Evolutionary conservation across 1,140 invertebrate genomes (phyloP).

Genomic region (Lepidotrigona ventralis): DNA sequence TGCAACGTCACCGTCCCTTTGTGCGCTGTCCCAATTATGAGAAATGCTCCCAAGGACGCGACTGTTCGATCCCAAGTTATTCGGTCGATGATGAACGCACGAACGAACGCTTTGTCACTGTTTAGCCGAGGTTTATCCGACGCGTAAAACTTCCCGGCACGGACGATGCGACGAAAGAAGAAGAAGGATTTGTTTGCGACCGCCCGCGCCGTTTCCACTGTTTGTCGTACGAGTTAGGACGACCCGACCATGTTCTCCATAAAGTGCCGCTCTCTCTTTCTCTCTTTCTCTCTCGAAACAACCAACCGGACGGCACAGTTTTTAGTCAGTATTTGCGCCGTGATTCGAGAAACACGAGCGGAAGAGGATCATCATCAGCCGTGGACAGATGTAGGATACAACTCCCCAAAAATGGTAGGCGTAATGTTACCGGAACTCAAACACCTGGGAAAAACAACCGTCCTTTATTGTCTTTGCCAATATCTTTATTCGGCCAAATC

Average conservation of each 20-base stretch:
- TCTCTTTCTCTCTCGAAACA: conserved; percentile 20
- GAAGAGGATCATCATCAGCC: conserved; percentile 24
- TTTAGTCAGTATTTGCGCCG: conserved; percentile 53
- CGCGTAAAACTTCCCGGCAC: conserved; percentile 19
- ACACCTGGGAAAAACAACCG: background rate
- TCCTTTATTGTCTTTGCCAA: background rate
- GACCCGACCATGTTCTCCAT: conserved; percentile 35
- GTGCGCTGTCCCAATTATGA: conserved; percentile 28
- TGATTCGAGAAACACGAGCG: conserved; percentile 59
- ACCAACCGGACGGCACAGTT: conserved; percentile 3
- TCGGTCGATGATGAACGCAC: conserved; percentile 5
- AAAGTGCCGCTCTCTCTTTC: conserved; percentile 45
- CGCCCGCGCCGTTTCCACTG: conserved; percentile 61
- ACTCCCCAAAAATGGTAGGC: background rate
- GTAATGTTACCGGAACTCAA: background rate
- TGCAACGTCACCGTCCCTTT: conserved; percentile 21
- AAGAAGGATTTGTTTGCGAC: conserved; percentile 67
- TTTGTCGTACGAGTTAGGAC: conserved; percentile 74
- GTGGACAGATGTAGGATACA: background rate
- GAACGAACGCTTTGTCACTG: conserved; percentile 53
- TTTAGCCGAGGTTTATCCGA: conserved; percentile 58
- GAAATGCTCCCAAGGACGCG: conserved; percentile 4
- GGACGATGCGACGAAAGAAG: background rate
- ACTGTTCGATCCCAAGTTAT: background rate
- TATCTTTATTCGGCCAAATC: background rate